Evolutionary conservation across 1,140 invertebrate genomes (phyloP), one percentile per base, ranked within the genome.

Genomic region (Anoplophora glabripennis): DNA sequence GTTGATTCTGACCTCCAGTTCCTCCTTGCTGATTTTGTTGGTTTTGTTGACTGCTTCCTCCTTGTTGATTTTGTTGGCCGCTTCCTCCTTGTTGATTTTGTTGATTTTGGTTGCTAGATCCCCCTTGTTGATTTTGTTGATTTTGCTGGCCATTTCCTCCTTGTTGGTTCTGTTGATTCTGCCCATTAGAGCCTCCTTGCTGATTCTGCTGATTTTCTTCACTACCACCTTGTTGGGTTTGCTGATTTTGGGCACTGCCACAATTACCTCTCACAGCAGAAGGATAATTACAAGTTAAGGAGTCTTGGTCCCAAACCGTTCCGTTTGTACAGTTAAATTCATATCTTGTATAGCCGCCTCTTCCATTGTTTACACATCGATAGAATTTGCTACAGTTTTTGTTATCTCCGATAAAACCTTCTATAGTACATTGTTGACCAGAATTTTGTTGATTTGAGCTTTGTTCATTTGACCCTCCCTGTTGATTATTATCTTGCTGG

Each of bases 361-460:
- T 59, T 28, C 57, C 59, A 56, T 67, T 80, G 53, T 79, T 78
- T 14, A 90, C 85, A 75, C 89, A 92, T 74, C 88, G 82, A 69
- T 89, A 89, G 72, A 91, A 92, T 72, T 88, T 88, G 58, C 77
- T 82, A 69, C 90, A 93, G 69, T 92, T 82, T 59, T 79, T 74
- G 36, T 77, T 78, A 76, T 89, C 83, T 35, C 82, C 81, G 60
- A 86, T 77, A 74, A 87, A 90, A 63, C 87, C 89, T 77, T 88
- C 85, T 52, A 71, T 51, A 46, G 42, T 67, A 62, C 83, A 84
- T 35, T 62, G 46, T 49, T 34, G 21, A 12, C 21, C 21, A 18
- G 18, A 40, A 12, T 14, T 48, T 40, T 47, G 44, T 14, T 48
- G 14, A 12, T 40, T 48, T n/a, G 18, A 40, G 8, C 14, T 48